Conservation (phyloP, 2,888 invertebrate species). For the Euplagia quadripunctaria region DNA sequence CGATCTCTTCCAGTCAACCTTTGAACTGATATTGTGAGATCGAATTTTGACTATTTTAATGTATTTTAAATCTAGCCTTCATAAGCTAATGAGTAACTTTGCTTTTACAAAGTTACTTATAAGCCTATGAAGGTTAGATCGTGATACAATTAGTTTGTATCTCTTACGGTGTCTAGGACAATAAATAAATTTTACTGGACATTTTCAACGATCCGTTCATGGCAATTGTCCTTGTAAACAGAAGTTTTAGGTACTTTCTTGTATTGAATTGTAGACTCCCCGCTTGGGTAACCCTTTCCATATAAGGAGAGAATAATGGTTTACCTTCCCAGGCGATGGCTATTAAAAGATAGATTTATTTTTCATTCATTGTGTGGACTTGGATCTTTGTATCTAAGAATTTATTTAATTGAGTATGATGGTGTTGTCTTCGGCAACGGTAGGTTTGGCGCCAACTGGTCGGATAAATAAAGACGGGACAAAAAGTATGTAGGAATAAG, state of each 20-base stretch:
- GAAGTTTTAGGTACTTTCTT: conserved; percentile 42
- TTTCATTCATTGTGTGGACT: conserved; percentile 30
- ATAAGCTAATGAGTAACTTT: too few species aligned
- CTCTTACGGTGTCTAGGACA: too few species aligned
- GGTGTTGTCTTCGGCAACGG: background rate
- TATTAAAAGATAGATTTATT: conserved; percentile 39
- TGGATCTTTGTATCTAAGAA: conserved; percentile 13
- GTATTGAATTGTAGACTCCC: conserved; percentile 45
- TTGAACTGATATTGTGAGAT: too few species aligned
- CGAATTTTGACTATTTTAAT: too few species aligned
- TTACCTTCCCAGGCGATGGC: conserved; percentile 32
- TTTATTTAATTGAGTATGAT: conserved; percentile 14
- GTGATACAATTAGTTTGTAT: too few species aligned
- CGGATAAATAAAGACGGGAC: background rate
- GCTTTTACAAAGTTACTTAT: too few species aligned
- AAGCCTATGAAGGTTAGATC: too few species aligned
- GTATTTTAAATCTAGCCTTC: too few species aligned
- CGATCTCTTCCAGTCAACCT: too few species aligned
- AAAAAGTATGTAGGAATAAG: background rate
- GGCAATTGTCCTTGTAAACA: conserved; percentile 29
- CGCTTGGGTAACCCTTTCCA: conserved; percentile 43
- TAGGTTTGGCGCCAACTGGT: background rate
- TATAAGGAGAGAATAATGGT: conserved; percentile 51
- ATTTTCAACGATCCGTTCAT: conserved; percentile 15
- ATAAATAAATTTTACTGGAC: background rate